Base-by-base conservation (phyloP, 1,140 invertebrate genomes). In the Oreohelix idahoensis region DNA sequence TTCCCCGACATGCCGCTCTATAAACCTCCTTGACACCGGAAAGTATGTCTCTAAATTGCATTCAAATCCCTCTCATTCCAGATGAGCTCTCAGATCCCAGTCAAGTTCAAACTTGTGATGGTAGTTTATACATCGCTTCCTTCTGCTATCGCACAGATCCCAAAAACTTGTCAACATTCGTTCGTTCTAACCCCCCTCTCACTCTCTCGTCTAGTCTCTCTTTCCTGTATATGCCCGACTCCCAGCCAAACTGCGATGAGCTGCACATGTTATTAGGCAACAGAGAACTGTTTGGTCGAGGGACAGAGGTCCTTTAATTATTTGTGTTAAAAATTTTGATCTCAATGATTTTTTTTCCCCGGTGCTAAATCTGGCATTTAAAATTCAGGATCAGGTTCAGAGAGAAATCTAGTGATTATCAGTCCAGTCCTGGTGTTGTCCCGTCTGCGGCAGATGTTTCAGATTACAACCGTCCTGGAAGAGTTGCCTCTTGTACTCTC, bases 361-460 rank as follows among this genome's bases (percentile, higher is more conserved):
- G 20, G 17, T 66, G 63, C 63, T 66, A 32, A 66, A 66, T 66
- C 63, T 29, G n/a, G 29, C n/a, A 66, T 66, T 66, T n/a, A 66
- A 66, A 66, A 32, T 66, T 66, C 63, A 32, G 29, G 63, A 66
- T 66, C 63, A 29, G 29, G 63, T 58, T 13, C 63, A 23, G 5
- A 66, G 29, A 66, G 63, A 29, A 66, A 17, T 17, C 11, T 32
- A 17, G 10, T 23, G 51, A 10, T 2, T n/a, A n/a, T 66, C 63
- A 66, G 0, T 32, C 29, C n/a, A 32, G 29, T 8, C 29, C 23
- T 66, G n/a, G 63, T 66, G n/a, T n/a, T 26, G 5, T 45, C 53
- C n/a, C 32, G 63, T 66, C 63, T 29, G 17, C 0, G 63, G 29
- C 63, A 66, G 63, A 66, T 66, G 63, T 32, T 32, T 1, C 1